Base-by-base conservation (phyloP, 1,140 invertebrate genomes). In the Aporrectodea caliginosa region DNA sequence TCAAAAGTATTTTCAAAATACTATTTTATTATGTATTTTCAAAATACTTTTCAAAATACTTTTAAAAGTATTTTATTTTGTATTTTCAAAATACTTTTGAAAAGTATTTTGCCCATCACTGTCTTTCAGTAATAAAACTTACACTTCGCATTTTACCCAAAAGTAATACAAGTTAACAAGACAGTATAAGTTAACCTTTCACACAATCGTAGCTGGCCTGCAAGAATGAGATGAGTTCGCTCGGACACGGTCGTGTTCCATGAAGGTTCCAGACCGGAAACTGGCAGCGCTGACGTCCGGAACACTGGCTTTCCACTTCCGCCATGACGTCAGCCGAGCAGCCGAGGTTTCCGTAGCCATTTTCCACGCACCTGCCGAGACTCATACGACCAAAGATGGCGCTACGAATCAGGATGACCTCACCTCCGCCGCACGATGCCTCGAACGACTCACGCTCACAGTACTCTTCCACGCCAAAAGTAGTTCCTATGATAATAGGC, bases 401-500 rank as follows among this genome's bases (percentile, higher is more conserved):
- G 0, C n/a, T 76, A 27, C 35, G 34, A 22, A 76, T 76, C 1
- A 76, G 33, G n/a, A 76, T 76, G 1, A 76, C 75, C 31, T 76
- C 35, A n/a, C 12, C 6, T 35, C 22, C n/a, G 31, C 16, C 0
- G 35, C 75, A 76, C 22, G 75, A 2, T 22, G 43, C 75, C n/a
- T 76, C 35, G 43, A 76, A 76, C 27, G n/a, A 27, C 31, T 76
- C 75, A n/a, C 75, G 33, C 35, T 76, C 75, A 35, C 75, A 76
- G 31, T 27, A 76, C 35, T 76, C 75, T 22, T 58, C 43, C 6
- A 58, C 43, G 43, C 43, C 22, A 58, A 58, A 58, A 22, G 6
- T 58, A 12, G 6, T 58, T 58, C 43, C 43, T 58, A 58, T n/a
- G n/a, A n/a, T n/a, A n/a, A n/a, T n/a, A n/a, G n/a, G n/a, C n/a